Base-by-base conservation (phyloP, 2,888 invertebrate species). In the Leucophenga montana region DNA sequence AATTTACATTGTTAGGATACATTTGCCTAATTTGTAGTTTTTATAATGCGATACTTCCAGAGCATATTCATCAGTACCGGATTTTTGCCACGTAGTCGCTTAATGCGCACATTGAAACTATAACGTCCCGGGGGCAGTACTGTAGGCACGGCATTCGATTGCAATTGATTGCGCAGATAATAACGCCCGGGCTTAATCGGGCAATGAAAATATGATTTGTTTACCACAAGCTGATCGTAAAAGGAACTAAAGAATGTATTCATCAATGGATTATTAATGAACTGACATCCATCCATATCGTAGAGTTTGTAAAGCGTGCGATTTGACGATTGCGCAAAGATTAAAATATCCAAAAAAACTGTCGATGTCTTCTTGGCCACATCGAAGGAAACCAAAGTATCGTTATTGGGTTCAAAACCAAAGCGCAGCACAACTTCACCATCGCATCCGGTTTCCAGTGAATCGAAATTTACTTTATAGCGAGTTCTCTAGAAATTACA, bases 211-310 rank as follows among this genome's bases (percentile, higher is more conserved):
- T 66, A 70, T 0, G 71, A 44, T 5, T 66, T 64, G 18, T 81
- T 81, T 1, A 78, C 73, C 13, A 81, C 69, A 31, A 81, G 3
- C 0, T 57, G 44, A 0, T 69, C 48, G 44, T 81, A 78, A 31
- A 71, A 54, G 2, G 14, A 6, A 0, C 71, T 39, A 4, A 70
- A 78, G 0, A 78, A 6, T 16, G 68, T 72, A 6, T 53, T 70
- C 0, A 70, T 22, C 1, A 67, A 6, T 0, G 77, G 81, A 69
- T 80, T 78, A 14, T 44, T 71, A 0, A 78, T 14, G 27, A 80
- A 80, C 0, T 33, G 13, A 33, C 78, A 80, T 3, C 71, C 46
- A 27, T 75, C 46, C 0, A 72, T 68, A 50, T 73, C 75, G 3
- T 68, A 66, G 1, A 80, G 13, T 6, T 69, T 68, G 9, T 73